Conservation (phyloP, 2,113 vertebrate species). For the Cryptotis parvus region DNA sequence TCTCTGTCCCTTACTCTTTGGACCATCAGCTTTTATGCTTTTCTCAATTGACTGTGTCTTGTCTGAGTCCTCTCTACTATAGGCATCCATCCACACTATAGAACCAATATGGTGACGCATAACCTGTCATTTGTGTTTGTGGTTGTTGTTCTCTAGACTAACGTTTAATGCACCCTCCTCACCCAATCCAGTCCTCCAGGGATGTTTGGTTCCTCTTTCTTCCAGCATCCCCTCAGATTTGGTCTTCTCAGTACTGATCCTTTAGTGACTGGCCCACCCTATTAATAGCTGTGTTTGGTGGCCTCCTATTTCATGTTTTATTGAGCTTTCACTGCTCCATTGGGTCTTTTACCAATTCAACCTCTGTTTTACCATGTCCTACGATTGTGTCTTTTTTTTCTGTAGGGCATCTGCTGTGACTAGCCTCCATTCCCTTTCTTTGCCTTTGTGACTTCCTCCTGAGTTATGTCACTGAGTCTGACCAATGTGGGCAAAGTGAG, state of each 20-base stretch:
- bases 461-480: rapidly evolving
- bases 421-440: background rate
- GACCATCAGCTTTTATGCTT: background rate
- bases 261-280: background rate
- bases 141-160: background rate
- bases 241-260: no score
- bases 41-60: background rate
- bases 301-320: background rate
- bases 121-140: background rate
- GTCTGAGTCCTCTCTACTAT: background rate
- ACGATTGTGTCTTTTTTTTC: background rate
- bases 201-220: background rate
- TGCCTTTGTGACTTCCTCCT: background rate
- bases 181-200: background rate
- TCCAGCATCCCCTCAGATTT: background rate
- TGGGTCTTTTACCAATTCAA: background rate
- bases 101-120: rapidly evolving
- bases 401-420: background rate
- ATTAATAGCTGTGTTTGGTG: rapidly evolving
- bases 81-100: background rate
- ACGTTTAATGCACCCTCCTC: background rate
- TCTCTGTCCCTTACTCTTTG: background rate
- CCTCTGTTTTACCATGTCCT: background rate
- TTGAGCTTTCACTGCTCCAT: background rate
- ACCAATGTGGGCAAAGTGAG: background rate